Conservation (phyloP, 1,140 invertebrate species). For the Pseudomyrmex flavicornis region DNA sequence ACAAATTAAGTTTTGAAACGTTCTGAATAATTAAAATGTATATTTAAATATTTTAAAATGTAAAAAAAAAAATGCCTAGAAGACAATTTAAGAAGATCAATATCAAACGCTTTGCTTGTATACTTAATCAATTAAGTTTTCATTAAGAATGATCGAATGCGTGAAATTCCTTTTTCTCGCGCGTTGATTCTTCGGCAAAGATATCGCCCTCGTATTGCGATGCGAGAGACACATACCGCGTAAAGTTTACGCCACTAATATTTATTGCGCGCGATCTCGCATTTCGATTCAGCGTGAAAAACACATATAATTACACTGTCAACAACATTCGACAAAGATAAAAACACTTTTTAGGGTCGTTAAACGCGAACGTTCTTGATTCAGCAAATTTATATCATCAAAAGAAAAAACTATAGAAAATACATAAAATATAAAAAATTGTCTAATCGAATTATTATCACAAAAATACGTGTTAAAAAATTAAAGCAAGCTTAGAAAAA, state of each 20-base stretch:
- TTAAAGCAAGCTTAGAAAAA: background rate
- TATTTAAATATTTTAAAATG: too few species aligned
- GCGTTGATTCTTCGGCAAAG: constrained; percentile 7
- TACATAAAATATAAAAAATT: too few species aligned
- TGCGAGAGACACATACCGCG: constrained; percentile 76
- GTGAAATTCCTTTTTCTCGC: background rate
- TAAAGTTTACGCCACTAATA: constrained; percentile 69
- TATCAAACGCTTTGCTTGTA: too few species aligned
- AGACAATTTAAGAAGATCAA: too few species aligned
- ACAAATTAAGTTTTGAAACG: too few species aligned
- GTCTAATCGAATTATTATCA: too few species aligned
- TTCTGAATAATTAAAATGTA: too few species aligned
- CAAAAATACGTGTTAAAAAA: too few species aligned
- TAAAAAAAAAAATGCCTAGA: too few species aligned
- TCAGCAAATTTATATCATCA: background rate
- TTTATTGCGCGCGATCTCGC: constrained; percentile 74
- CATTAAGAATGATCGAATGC: too few species aligned
- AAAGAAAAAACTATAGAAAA: too few species aligned
- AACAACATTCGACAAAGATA: background rate
- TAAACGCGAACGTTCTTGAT: background rate
- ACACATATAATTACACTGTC: background rate
- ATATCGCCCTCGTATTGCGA: constrained; percentile 60
- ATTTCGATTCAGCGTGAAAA: constrained; percentile 14
- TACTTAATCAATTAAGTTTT: too few species aligned
- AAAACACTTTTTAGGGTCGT: constrained; percentile 1